A percentile compares a stretch with the other conserved stretches of the same genome.
Evolutionary conservation across 2,888 invertebrate genomes (phyloP).

Genomic region (Hypena proboscidalis): DNA sequence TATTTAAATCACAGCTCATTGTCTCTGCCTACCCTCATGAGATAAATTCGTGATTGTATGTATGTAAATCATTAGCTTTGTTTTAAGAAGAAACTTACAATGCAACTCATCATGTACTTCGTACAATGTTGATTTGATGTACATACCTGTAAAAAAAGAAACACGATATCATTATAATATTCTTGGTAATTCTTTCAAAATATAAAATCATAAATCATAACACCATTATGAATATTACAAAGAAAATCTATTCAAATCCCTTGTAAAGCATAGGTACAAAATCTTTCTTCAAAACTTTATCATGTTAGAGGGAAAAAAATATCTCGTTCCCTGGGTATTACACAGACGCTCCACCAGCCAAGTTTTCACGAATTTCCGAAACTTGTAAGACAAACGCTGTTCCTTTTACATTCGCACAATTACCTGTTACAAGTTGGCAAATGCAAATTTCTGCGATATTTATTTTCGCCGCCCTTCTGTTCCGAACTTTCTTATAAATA

Average conservation of each 20-base stretch:
- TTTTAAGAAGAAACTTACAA: too few relatives aligned
- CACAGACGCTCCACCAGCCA: constrained; percentile 38
- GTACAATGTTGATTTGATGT: neutral
- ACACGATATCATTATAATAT: neutral
- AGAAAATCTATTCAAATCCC: constrained; percentile 32
- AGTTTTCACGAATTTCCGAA: constrained; percentile 46
- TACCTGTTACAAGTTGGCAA: constrained; percentile 42
- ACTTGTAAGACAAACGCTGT: constrained; percentile 47
- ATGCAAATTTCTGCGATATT: constrained; percentile 47
- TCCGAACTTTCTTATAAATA: constrained; percentile 48
- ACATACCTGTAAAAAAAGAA: constrained; percentile 8
- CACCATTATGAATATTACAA: constrained; percentile 15
- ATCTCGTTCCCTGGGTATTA: constrained; percentile 43
- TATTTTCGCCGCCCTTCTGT: constrained; percentile 45
- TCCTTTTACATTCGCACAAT: constrained; percentile 45
- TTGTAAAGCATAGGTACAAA: constrained; percentile 31
- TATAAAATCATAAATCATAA: neutral
- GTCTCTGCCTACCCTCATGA: neutral
- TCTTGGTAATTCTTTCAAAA: neutral
- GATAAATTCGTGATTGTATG: neutral
- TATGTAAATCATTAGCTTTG: neutral
- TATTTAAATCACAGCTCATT: neutral
- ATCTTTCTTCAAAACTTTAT: constrained; percentile 39
- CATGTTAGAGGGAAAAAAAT: constrained; percentile 41
- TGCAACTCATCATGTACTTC: too few relatives aligned